phyloP scores from a whole-genome alignment of 1,140 invertebrate species.

The Drosophila tristis region DNA sequence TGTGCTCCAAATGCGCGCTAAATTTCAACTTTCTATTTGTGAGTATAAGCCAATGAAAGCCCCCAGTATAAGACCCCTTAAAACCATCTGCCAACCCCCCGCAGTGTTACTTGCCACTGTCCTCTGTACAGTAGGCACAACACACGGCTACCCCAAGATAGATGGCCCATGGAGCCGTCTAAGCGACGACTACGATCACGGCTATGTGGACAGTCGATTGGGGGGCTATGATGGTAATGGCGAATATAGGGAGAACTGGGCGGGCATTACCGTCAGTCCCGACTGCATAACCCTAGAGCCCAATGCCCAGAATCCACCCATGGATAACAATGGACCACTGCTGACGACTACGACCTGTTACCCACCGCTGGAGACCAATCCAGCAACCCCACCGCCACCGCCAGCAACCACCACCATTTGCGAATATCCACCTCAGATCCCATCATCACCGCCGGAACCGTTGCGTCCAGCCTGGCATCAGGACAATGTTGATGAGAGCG shows the following conservation, averaged over 20 bases:
- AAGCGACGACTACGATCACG: neutral
- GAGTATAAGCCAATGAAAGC: constrained; percentile 4
- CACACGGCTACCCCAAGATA: constrained; percentile 11
- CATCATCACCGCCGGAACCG: neutral
- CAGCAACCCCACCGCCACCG: constrained; percentile 6
- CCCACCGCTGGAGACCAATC: too few relatives aligned
- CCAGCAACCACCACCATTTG: constrained; percentile 9
- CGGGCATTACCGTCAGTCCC: neutral
- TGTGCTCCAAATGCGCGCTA: constrained; percentile 59
- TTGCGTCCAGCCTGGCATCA: neutral
- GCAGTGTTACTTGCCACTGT: too few relatives aligned
- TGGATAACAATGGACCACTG: neutral
- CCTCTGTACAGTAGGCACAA: too few relatives aligned
- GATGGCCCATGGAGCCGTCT: neutral
- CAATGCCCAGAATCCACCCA: too few relatives aligned
- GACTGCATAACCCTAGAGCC: neutral
- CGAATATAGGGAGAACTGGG: neutral
- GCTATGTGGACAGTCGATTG: neutral
- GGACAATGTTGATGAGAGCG: constrained; percentile 43
- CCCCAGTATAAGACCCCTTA: neutral
- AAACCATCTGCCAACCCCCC: too few relatives aligned
- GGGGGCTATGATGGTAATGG: neutral
- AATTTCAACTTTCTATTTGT: constrained; percentile 62
- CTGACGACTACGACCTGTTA: too few relatives aligned
- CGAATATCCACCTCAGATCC: too few relatives aligned